A percentile compares a stretch with the other conserved stretches of the same genome.
Evolutionary conservation across 2,113 vertebrate species (phyloP).

Genomic region (Bubo scandiacus): DNA sequence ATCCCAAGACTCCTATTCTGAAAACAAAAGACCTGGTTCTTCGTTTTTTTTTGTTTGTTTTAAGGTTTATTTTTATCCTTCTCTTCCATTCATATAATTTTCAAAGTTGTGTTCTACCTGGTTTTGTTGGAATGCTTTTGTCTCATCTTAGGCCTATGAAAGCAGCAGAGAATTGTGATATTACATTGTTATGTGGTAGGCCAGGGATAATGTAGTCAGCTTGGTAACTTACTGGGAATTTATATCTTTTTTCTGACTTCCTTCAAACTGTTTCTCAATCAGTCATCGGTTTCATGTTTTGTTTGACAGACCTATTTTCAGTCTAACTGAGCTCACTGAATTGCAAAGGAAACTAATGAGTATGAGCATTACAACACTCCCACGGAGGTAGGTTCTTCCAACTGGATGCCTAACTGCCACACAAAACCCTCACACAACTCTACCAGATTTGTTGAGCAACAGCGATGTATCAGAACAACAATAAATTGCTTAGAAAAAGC

Average conservation of each 20-base stretch:
- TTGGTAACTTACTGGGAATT: neutral
- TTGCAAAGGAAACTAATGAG: slow-evolving; percentile 79
- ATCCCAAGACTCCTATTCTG: slow-evolving; percentile 48
- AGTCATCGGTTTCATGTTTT: slow-evolving; percentile 49
- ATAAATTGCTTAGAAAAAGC: neutral
- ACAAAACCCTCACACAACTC: slow-evolving; percentile 13
- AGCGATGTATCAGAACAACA: neutral
- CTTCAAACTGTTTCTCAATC: neutral
- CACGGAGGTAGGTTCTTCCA: slow-evolving; percentile 40
- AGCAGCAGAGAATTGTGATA: neutral
- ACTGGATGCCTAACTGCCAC: slow-evolving; percentile 70
- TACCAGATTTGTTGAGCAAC: neutral
- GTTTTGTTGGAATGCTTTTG: neutral
- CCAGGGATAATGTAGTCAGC: neutral
- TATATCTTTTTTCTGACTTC: neutral
- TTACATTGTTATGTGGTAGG: neutral
- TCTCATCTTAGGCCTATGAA: neutral
- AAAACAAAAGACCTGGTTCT: slow-evolving; percentile 46
- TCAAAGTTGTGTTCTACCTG: neutral
- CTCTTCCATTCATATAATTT: neutral
- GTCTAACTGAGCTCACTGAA: slow-evolving; percentile 78
- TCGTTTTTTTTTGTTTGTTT: neutral
- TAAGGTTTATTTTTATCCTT: slow-evolving; percentile 7
- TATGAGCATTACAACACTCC: slow-evolving; percentile 70
- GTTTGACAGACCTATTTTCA: slow-evolving; percentile 81